These are phyloP conservation scores for Merops nubicus DNA, from an alignment of 2,113 vertebrate species.

Conservation along the genomic window DNA sequence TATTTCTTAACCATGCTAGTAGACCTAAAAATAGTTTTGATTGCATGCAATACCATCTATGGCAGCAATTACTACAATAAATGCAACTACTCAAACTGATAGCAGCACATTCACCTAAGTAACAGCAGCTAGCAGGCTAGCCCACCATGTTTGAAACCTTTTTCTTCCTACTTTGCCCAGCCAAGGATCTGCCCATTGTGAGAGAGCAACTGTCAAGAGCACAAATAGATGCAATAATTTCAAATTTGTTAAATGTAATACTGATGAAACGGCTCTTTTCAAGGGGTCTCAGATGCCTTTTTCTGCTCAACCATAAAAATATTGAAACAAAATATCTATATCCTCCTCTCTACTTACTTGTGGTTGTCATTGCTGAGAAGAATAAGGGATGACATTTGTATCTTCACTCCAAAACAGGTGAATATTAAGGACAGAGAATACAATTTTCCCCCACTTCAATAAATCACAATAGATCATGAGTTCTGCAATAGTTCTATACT, in stretches of 20 bases:
- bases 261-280: background rate
- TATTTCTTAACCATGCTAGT: background rate
- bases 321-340: background rate
- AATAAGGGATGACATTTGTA: background rate
- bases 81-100: background rate
- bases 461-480: background rate
- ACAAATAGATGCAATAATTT: background rate
- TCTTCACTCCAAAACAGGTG: background rate
- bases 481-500: background rate
- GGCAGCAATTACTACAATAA: conserved; percentile 1
- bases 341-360: background rate
- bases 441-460: background rate
- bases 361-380: background rate
- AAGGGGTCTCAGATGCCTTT: background rate
- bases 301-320: background rate
- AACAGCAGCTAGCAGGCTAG: background rate
- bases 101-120: background rate
- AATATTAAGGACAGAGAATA: background rate
- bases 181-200: background rate
- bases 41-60: background rate
- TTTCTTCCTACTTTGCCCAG: background rate
- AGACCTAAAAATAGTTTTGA: conserved; percentile 18
- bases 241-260: background rate
- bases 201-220: background rate
- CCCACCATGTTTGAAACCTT: background rate